Base-by-base conservation (phyloP, 1,140 invertebrate species). In the Brachystomella parvula region DNA sequence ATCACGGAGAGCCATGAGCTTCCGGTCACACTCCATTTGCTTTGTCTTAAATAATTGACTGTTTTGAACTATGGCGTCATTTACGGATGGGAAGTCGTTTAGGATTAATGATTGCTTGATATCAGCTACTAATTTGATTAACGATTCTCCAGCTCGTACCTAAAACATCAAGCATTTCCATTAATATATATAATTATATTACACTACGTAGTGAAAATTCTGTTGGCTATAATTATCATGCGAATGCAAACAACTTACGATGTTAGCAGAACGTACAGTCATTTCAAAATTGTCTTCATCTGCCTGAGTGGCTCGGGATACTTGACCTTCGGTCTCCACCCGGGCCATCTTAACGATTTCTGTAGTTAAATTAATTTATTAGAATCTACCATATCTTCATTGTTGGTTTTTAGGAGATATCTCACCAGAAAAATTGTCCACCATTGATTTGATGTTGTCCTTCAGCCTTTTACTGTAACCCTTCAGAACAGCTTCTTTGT, bases 251-350 rank as follows among this genome's bases (percentile, higher is more conserved):
- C 29, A 15, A 60, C 58, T 80, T 81, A 89, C 87, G 76, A 97
- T 96, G 77, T 96, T 96, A 2, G 92, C 89, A 35, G 92, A 89
- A 76, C 94, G 81, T 0, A 97, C 93, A 80, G 95, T 89, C 91
- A 97, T 96, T 82, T 98, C 94, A 79, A 90, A 96, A 56, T 92
- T 90, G 72, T 95, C 92, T 76, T 96, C 91, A 78, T 96, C 93
- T 76, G 89, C 90, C 76, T 95, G 91, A 1, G 92, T 92, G 80
- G 89, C 87, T 76, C 89, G 82, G 30, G 87, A 87, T 59, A 95
- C 79, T 78, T 96, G 92, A 19, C 88, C 87, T 74, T 96, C 92
- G 78, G 88, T 89, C 76, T 96, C 93, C n/a, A 92, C 88, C 80
- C 93, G 89, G 0, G 90, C 92, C 17, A 96, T 76, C 80, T 94